Percentiles rank a stretch among this genome's conserved stretches.
Evolutionary conservation across 2,797 vertebrate species (phyloP).

Genomic region (Xiphophorus birchmanni): DNA sequence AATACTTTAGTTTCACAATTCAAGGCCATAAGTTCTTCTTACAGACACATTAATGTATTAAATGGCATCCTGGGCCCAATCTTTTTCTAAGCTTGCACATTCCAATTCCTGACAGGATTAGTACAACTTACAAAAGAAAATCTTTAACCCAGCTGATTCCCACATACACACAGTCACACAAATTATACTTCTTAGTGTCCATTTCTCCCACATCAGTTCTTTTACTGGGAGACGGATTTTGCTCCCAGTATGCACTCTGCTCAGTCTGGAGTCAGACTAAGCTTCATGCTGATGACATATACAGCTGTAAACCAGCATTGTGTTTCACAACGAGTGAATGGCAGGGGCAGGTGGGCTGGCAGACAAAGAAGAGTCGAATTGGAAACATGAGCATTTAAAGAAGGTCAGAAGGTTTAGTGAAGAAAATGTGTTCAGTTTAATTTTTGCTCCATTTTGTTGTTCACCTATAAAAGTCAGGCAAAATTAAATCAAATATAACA

Average conservation of each 20-base stretch:
- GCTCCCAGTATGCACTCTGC: constrained; percentile 23
- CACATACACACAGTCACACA: constrained; percentile 19
- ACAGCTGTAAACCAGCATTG: constrained; percentile 78
- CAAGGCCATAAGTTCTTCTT: constrained; percentile 34
- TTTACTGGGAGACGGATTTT: constrained; percentile 23
- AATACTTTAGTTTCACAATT: not conserved
- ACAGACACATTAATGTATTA: constrained; percentile 37
- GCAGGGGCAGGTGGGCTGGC: constrained; percentile 78
- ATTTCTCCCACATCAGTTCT: constrained; percentile 36
- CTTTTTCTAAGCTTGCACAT: constrained; percentile 29
- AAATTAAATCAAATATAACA: constrained; percentile 1
- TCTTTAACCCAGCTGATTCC: constrained; percentile 16
- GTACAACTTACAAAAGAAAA: constrained; percentile 3
- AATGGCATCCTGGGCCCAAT: constrained; percentile 14
- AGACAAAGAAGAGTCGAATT: constrained; percentile 54
- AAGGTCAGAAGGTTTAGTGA: not conserved
- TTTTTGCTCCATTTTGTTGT: constrained; percentile 20
- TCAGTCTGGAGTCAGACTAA: constrained; percentile 27
- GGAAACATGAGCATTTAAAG: constrained; percentile 27
- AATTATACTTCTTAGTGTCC: constrained; percentile 17
- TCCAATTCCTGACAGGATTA: constrained; percentile 30
- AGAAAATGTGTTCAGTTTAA: not conserved
- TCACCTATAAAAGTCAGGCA: constrained; percentile 10
- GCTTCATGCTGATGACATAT: constrained; percentile 61
- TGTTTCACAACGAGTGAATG: constrained; percentile 79